Conservation (phyloP, 2,113 vertebrate species). For the Sarotherodon lohbergeri region DNA sequence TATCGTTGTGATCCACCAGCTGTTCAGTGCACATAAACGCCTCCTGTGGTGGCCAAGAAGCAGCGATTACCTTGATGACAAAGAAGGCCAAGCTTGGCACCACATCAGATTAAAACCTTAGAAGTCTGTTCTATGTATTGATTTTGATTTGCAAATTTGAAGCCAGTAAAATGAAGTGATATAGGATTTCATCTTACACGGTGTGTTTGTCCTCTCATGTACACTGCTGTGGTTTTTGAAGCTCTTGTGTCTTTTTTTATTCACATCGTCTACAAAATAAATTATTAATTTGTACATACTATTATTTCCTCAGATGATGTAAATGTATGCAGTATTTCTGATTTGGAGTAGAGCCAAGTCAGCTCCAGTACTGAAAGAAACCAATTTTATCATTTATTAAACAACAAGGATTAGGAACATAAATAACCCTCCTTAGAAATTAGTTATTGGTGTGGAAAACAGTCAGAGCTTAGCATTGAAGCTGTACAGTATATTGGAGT, state of each 20-base stretch:
- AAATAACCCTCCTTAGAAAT: conserved; percentile 23
- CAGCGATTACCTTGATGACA: conserved; percentile 24
- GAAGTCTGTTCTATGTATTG: background rate
- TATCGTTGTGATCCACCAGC: conserved; percentile 41
- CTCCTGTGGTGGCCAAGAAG: conserved; percentile 13
- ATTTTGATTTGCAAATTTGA: background rate
- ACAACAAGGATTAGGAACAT: conserved; percentile 21
- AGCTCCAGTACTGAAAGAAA: background rate
- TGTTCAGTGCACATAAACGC: conserved; percentile 13
- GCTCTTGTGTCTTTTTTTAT: background rate
- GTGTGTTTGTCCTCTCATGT: background rate
- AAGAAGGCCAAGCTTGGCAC: background rate
- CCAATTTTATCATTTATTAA: background rate
- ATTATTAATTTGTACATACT: background rate
- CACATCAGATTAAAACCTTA: background rate
- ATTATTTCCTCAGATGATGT: background rate
- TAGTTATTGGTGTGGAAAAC: conserved; percentile 29
- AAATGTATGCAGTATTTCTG: background rate
- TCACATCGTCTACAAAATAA: background rate
- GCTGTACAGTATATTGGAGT: background rate
- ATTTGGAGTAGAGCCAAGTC: background rate
- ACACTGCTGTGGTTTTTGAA: background rate
- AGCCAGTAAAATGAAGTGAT: background rate
- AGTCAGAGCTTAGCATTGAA: background rate
- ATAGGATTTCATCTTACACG: background rate